These are phyloP conservation scores for Achatina immaculata DNA, from an alignment of 1,140 invertebrate species.

Conservation along the genomic window DNA sequence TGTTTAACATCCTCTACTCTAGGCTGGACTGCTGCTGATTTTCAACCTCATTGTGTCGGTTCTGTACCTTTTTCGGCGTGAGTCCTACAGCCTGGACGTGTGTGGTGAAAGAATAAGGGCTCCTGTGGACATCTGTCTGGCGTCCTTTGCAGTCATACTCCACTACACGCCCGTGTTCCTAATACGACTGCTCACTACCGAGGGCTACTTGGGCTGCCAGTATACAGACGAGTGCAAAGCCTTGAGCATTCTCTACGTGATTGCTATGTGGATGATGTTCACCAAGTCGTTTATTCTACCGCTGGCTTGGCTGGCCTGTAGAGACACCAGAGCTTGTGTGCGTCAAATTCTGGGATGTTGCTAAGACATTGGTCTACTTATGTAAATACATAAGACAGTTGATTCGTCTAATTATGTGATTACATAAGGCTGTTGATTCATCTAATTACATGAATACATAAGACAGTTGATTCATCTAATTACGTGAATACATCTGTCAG, in stretches of 20 bases:
- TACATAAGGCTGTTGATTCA: too few relatives aligned
- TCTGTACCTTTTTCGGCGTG: conserved; percentile 39
- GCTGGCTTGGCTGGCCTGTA: conserved; percentile 39
- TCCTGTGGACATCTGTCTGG: conserved; percentile 45
- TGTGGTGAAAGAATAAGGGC: conserved; percentile 41
- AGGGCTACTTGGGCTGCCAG: conserved; percentile 39
- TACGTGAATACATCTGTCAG: too few relatives aligned
- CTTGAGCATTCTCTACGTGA: conserved; percentile 25
- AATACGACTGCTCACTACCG: conserved; percentile 40
- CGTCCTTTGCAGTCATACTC: conserved; percentile 41
- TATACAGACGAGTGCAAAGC: conserved; percentile 23
- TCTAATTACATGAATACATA: too few relatives aligned
- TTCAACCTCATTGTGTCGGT: conserved; percentile 37
- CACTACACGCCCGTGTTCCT: conserved; percentile 44
- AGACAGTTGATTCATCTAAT: too few relatives aligned
- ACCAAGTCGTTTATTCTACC: conserved; percentile 45
- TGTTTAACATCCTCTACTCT: too few relatives aligned
- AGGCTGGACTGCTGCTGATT: conserved; percentile 25
- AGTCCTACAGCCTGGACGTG: conserved; percentile 44
- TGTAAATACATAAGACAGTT: background rate
- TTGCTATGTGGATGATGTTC: conserved; percentile 41
- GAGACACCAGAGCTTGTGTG: conserved; percentile 35
- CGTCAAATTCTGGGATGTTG: conserved; percentile 9
- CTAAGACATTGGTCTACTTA: background rate
- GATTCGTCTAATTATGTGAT: too few relatives aligned